Percentiles rank a stretch among this genome's conserved stretches.
These are phyloP conservation scores for Drosophila hamatofila DNA, from an alignment of 2,888 invertebrate genomes.

Conservation along the genomic window DNA sequence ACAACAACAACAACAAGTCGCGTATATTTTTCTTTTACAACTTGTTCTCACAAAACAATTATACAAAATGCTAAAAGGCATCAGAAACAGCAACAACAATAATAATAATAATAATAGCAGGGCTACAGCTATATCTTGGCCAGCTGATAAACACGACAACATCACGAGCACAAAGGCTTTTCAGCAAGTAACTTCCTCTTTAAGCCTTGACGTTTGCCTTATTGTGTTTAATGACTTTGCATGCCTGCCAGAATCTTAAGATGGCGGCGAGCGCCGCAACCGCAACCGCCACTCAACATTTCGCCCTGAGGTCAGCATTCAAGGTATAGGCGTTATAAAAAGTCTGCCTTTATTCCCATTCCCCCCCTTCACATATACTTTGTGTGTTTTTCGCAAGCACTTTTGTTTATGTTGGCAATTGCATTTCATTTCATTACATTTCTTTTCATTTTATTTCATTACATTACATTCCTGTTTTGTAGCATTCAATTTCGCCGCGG, in stretches of 20 bases:
- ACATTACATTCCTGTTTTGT: constrained; percentile 11
- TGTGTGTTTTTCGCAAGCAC: background rate
- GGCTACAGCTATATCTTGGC: constrained; percentile 46
- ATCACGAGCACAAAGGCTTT: constrained; percentile 58
- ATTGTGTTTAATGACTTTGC: constrained; percentile 75
- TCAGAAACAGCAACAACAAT: constrained; percentile 42
- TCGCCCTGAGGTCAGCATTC: constrained; percentile 31
- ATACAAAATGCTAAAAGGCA: constrained; percentile 76
- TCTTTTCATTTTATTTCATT: constrained; percentile 16
- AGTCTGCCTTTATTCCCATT: constrained; percentile 5
- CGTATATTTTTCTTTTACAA: constrained; percentile 59
- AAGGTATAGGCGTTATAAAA: constrained; percentile 21
- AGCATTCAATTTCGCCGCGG: constrained; percentile 28
- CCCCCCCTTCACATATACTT: background rate
- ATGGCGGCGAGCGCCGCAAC: constrained; percentile 32
- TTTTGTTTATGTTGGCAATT: constrained; percentile 47
- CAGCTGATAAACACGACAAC: constrained; percentile 77
- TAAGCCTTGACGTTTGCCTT: constrained; percentile 60
- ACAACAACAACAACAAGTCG: constrained; percentile 21
- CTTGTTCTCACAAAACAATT: constrained; percentile 73
- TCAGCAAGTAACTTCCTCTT: constrained; percentile 44
- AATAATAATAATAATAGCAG: constrained; percentile 27
- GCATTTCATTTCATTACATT: constrained; percentile 33
- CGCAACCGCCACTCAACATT: constrained; percentile 9
- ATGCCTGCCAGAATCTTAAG: constrained; percentile 49